Base-by-base conservation (phyloP, 2,113 vertebrate species). In the Calypte anna region DNA sequence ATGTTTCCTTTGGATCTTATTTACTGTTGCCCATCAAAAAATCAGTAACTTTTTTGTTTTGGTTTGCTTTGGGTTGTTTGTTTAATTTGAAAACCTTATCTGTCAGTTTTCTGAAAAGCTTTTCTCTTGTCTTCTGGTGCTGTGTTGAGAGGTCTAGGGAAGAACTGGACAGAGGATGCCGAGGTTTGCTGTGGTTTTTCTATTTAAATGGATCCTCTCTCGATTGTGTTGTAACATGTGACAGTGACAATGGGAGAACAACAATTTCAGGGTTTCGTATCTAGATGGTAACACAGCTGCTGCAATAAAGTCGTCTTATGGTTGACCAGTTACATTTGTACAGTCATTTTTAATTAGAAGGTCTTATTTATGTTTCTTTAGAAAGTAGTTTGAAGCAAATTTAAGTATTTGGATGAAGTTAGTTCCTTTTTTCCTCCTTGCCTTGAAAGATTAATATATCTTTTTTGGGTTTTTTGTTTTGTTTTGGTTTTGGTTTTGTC, bases 131-230 rank as follows among this genome's bases (percentile, higher is more conserved):
- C 23, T 61, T 79, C 20, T 15, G 5, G 1, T 74, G n/a, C 40
- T 25, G 22, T 92, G 50, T 54, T 92, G 79, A 74, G 75, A 84
- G 30, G 9, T 43, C 11, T 51, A 44, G 27, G 48, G 77, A 68
- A 54, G 33, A 91, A 72, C 8, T 63, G 75, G n/a, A 12, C 77
- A 11, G 30, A 63, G 14, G 64, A 87, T 81, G 68, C 74, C 74
- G 55, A 44, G 82, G 10, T 94, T 89, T 86, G 66, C 53, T 54
- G 7, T 44, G 66, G 54, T 27, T 95, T 44, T 91, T 46, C 64
- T 90, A 4, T 94, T 93, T 94, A 94, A 96, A 91, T 93, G 86
- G 79, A 38, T 96, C 30, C 40, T 90, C 40, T 85, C 89, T 75
- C 83, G 72, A 93, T 91, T 95, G 69, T 94, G 31, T 95, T 88